phyloP scores from a whole-genome alignment of 1,140 invertebrate genomes.

The Trigoniulus corallinus region DNA sequence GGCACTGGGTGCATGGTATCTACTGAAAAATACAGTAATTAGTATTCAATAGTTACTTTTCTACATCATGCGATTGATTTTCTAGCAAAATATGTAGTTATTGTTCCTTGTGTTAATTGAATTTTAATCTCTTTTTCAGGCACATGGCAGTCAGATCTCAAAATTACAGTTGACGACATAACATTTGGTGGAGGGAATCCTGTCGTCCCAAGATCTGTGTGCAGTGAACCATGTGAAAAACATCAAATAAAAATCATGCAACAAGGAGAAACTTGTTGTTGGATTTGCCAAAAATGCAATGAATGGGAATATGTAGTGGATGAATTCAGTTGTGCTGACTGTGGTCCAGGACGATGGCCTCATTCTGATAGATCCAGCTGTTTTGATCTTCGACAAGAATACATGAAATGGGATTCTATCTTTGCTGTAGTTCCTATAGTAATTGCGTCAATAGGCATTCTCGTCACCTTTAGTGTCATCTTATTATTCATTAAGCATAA shows the following conservation, averaged over 20 bases:
- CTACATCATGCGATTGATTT: too few relatives aligned
- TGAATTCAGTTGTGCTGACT: constrained; percentile 38
- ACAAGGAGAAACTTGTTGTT: constrained; percentile 31
- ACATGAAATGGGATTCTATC: constrained; percentile 38
- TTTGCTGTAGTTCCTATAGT: constrained; percentile 37
- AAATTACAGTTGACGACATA: constrained; percentile 31
- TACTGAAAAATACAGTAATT: too few relatives aligned
- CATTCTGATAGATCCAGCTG: constrained; percentile 24
- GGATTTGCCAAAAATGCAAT: constrained; percentile 37
- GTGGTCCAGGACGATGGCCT: constrained; percentile 32
- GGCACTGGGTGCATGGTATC: too few relatives aligned
- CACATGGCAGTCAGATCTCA: constrained; percentile 30
- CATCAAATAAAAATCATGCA: constrained; percentile 53
- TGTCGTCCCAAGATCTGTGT: constrained; percentile 40
- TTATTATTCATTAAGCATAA: constrained; percentile 26
- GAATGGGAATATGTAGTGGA: constrained; percentile 37
- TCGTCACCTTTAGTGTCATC: constrained; percentile 31
- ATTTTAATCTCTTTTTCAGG: constrained; percentile 12
- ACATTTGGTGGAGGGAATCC: constrained; percentile 26
- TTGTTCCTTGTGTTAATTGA: neutral
- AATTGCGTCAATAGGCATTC: constrained; percentile 35
- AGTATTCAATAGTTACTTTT: too few relatives aligned
- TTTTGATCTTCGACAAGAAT: constrained; percentile 28
- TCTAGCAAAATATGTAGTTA: too few relatives aligned
- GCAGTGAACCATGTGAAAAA: constrained; percentile 44